phyloP scores from a whole-genome alignment of 1,140 invertebrate species.

The Parapsyche elsis region DNA sequence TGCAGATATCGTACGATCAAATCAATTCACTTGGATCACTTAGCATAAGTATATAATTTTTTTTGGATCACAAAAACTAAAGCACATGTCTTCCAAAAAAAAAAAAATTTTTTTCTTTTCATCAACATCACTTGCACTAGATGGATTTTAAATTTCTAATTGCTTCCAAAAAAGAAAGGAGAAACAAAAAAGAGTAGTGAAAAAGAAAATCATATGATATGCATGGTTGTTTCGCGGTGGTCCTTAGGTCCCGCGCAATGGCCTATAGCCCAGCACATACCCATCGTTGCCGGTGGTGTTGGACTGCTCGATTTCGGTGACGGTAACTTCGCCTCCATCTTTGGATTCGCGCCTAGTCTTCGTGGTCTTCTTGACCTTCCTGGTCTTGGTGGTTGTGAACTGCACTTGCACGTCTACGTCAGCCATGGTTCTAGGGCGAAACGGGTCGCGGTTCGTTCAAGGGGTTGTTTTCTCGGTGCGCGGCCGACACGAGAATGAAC shows the following conservation, averaged over 20 bases:
- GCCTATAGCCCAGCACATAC: conserved; percentile 78
- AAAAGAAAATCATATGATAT: not conserved
- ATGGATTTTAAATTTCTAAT: not conserved
- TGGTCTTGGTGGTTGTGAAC: conserved; percentile 84
- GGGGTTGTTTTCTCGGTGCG: conserved; percentile 37
- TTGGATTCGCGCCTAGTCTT: conserved; percentile 79
- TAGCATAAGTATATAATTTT: too few relatives aligned
- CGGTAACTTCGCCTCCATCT: conserved; percentile 81
- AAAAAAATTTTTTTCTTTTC: not conserved
- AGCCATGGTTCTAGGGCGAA: conserved; percentile 71
- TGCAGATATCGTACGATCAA: not conserved
- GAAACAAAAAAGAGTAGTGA: not conserved
- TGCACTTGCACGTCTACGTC: conserved; percentile 88
- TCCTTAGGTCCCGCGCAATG: conserved; percentile 52
- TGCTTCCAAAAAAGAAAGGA: not conserved
- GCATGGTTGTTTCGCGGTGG: not conserved
- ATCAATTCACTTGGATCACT: too few relatives aligned
- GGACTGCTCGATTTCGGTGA: conserved; percentile 83
- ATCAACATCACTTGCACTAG: not conserved
- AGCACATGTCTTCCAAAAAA: not conserved
- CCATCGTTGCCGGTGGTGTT: conserved; percentile 77
- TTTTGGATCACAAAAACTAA: not conserved
- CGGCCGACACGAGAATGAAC: conserved; percentile 51
- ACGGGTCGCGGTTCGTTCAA: conserved; percentile 44
- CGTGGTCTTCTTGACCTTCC: conserved; percentile 88